Evolutionary conservation across 2,797 vertebrate genomes (phyloP), one percentile per base, ranked within the genome.

Genomic region (Chrosomus eos): DNA sequence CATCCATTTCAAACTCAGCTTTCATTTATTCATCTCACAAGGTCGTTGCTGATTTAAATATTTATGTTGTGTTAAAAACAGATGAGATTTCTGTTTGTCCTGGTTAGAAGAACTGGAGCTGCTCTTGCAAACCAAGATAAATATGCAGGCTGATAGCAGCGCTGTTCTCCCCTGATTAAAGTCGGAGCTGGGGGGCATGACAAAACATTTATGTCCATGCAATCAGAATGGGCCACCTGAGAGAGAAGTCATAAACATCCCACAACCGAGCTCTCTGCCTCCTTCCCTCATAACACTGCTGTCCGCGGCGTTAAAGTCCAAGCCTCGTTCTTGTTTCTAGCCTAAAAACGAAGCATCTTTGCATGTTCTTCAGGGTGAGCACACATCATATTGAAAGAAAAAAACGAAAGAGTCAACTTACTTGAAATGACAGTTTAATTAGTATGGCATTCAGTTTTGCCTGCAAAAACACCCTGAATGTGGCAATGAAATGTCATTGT

Each of bases 91-190:
- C 9, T 51, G 43, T 83, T 55, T 83, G 45, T 67, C 66, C 74
- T 70, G 48, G 45, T 55, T 40, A 76, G 6, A 14, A 43, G 36
- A 76, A 58, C 51, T 55, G 19, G 14, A 77, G 36, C 36, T 55
- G 73, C 26, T 77, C 19, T 70, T 31, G n/a, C 70, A 75, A 73
- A 74, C 58, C 45, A 73, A 55, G 58, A 85, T 66, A 74, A 85
- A 68, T 83, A 23, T 58, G 71, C 62, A 45, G 53, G 28, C 13
- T 58, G 51, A 82, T 53, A 68, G 48, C 71, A 36, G 26, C 13
- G 21, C 26, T 67, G 13, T 45, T 71, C 11, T 84, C 4, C 7
- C n/a, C 79, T 80, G 82, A 79, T 82, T 76, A 85, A 73, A 45
- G 36, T 38, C 28, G 36, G 72, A 88, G 66, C 58, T 70, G 19